phyloP scores from a whole-genome alignment of 2,797 vertebrate species.

The Graptemys geographica region DNA sequence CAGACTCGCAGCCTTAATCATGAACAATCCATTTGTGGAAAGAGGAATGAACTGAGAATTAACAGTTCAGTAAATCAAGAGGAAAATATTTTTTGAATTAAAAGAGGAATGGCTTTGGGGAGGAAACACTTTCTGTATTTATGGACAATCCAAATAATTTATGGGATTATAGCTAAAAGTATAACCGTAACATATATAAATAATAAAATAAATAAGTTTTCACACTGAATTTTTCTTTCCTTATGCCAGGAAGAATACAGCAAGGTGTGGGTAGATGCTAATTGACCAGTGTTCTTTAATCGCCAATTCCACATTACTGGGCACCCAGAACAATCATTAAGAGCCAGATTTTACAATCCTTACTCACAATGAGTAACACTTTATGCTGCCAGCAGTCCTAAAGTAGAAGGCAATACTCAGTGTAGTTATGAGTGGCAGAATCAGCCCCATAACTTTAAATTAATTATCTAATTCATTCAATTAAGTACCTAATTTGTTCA shows the following conservation, averaged over 20 bases:
- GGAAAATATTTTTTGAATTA: not conserved
- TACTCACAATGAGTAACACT: not conserved
- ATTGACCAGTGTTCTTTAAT: not conserved
- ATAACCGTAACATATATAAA: not conserved
- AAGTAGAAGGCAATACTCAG: not conserved
- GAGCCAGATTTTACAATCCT: not conserved
- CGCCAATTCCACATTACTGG: not conserved
- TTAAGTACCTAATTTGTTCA: not conserved
- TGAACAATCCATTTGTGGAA: not conserved
- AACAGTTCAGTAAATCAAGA: not conserved
- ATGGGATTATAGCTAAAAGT: not conserved
- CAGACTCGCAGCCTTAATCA: not conserved
- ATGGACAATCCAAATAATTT: not conserved
- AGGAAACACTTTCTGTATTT: not conserved
- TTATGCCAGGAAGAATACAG: not conserved
- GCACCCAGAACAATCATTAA: not conserved
- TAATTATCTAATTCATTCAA: not conserved
- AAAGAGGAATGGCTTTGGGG: not conserved
- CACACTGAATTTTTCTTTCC: not conserved
- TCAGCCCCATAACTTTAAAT: not conserved
- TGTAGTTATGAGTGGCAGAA: not conserved
- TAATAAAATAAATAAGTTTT: not conserved
- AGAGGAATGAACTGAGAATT: not conserved
- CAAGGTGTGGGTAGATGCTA: not conserved
- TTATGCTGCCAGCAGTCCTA: not conserved